A percentile compares a stretch with the other conserved stretches of the same genome.
These are phyloP conservation scores for Danio albolineatus DNA, from an alignment of 2,797 vertebrate species.

Conservation along the genomic window DNA sequence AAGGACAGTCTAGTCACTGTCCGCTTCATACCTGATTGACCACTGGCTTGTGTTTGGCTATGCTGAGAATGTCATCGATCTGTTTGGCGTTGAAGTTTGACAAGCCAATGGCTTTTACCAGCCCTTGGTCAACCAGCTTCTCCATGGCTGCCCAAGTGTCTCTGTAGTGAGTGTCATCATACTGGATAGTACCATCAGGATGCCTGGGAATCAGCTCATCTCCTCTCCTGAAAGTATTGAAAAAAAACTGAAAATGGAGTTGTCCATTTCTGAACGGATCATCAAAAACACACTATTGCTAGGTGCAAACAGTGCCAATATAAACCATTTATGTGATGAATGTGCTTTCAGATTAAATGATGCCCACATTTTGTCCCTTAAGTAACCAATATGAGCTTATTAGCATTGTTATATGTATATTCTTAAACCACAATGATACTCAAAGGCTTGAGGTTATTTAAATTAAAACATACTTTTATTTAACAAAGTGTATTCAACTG, in stretches of 20 bases:
- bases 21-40: constrained; percentile 76
- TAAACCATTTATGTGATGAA: no score
- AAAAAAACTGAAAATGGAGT: no score
- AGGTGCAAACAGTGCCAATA: no score
- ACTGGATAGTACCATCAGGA: constrained; percentile 75
- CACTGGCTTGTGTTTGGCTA: constrained; percentile 74
- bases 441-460: neutral
- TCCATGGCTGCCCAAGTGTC: constrained; percentile 82
- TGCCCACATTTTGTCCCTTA: neutral
- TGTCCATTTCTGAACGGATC: no score
- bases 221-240: constrained; percentile 69
- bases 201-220: constrained; percentile 73
- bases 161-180: constrained; percentile 77
- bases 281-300: neutral
- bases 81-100: constrained; percentile 82
- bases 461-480: neutral
- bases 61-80: constrained; percentile 74
- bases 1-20: neutral
- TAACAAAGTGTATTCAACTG: neutral
- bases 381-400: neutral
- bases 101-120: constrained; percentile 77
- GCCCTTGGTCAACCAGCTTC: constrained; percentile 75
- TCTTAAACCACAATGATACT: neutral
- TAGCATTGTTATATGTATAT: neutral
- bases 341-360: neutral